A percentile compares a stretch with the other conserved stretches of the same genome.
These are phyloP conservation scores for Agrenia bidenticulata DNA, from an alignment of 2,888 invertebrate species.

Conservation along the genomic window DNA sequence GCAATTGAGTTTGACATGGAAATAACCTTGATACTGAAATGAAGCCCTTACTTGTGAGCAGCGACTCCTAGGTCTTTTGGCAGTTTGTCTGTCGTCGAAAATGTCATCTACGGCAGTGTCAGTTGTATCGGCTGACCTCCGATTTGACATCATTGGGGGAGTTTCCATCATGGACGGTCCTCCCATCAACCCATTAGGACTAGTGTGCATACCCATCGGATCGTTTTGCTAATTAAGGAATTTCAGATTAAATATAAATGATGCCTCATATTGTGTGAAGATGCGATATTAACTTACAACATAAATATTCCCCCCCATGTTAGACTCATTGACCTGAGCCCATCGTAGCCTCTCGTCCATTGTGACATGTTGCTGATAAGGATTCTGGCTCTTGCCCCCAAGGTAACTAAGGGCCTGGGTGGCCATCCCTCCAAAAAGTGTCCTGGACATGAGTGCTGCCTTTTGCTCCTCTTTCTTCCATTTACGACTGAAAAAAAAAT, in stretches of 20 bases:
- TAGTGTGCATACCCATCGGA: slow-evolving; percentile 45
- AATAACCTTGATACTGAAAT: not conserved
- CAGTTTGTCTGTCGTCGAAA: slow-evolving; percentile 49
- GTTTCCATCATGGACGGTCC: slow-evolving; percentile 46
- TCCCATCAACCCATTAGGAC: slow-evolving; percentile 18
- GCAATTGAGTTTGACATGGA: not conserved
- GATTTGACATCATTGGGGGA: slow-evolving; percentile 42
- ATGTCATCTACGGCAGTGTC: slow-evolving; percentile 51
- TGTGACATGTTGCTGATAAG: slow-evolving; percentile 63
- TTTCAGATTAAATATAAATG: not conserved
- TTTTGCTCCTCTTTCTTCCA: slow-evolving; percentile 85
- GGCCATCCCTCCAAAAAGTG: slow-evolving; percentile 84
- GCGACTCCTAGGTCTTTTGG: slow-evolving; percentile 50
- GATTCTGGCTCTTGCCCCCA: slow-evolving; percentile 64
- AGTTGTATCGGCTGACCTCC: slow-evolving; percentile 49
- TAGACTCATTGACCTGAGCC: slow-evolving; percentile 79
- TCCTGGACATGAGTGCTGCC: slow-evolving; percentile 63
- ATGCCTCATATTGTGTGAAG: not conserved
- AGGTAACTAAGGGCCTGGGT: slow-evolving; percentile 57
- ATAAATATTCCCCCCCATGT: slow-evolving; percentile 54
- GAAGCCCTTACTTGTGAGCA: slow-evolving; percentile 47
- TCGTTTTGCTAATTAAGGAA: slow-evolving; percentile 47
- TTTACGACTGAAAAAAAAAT: slow-evolving; percentile 66
- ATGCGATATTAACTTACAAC: slow-evolving; percentile 52
- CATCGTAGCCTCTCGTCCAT: slow-evolving; percentile 79